Evolutionary conservation across 37 sponge, comb jelly and placozoan species (phyloP).

Genomic region (Petrosia ficiformis): DNA sequence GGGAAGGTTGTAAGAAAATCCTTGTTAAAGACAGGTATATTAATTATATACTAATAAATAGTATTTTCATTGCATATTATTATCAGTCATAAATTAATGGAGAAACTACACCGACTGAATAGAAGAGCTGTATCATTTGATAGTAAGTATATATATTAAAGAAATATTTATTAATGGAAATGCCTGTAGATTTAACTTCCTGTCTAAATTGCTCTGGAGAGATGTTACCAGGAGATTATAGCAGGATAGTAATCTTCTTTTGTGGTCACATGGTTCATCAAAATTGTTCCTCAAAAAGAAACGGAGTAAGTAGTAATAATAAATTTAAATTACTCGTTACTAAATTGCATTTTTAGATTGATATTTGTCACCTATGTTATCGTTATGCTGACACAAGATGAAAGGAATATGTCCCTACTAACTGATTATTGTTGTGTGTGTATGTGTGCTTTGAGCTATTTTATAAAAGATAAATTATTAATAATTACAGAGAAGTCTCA

Average conservation of each 20-base stretch:
- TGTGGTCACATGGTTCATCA: conserved; percentile 86
- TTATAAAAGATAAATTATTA: too few species aligned
- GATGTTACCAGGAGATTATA: neutral
- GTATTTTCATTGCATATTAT: neutral
- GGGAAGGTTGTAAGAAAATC: conserved; percentile 90
- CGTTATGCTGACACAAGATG: neutral
- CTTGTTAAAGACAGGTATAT: conserved; percentile 88
- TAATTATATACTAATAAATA: neutral
- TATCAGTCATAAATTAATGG: conserved; percentile 46
- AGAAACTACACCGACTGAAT: conserved; percentile 42
- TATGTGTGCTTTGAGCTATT: too few species aligned
- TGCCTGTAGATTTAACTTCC: neutral
- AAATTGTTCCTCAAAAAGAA: conserved; percentile 39
- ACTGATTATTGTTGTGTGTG: neutral
- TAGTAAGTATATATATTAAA: conserved; percentile 27
- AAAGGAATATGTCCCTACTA: neutral
- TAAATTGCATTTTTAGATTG: neutral
- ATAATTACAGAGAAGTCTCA: neutral
- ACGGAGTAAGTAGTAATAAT: neutral
- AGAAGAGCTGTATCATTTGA: conserved; percentile 44
- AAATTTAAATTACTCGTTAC: too few species aligned
- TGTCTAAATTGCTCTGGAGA: neutral
- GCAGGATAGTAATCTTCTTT: conserved; percentile 52
- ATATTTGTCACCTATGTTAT: conserved; percentile 5
- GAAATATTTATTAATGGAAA: neutral